phyloP scores from a whole-genome alignment of 2,797 vertebrate genomes.

The Sebastes paucispinis region DNA sequence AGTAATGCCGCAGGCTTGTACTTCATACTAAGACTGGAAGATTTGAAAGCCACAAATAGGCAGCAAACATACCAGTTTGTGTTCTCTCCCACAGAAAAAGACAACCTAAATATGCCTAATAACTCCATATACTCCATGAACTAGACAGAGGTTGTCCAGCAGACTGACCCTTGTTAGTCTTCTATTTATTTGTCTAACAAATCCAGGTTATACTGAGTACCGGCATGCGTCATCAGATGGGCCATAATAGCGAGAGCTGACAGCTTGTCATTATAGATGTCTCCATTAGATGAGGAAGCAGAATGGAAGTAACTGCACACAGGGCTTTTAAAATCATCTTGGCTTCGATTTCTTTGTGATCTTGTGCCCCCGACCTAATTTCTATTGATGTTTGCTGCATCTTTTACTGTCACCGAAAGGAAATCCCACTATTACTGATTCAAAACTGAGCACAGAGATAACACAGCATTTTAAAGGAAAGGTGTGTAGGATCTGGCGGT shows the following conservation, averaged over 20 bases:
- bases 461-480: background rate
- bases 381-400: background rate
- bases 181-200: background rate
- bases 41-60: background rate
- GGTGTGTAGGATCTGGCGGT: too few relatives aligned
- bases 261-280: conserved; percentile 5
- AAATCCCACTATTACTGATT: background rate
- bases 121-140: background rate
- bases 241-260: conserved; percentile 1
- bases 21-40: background rate
- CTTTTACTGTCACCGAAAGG: background rate
- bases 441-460: background rate
- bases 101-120: background rate
- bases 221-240: background rate
- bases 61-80: background rate
- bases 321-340: background rate
- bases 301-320: background rate
- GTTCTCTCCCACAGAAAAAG: background rate
- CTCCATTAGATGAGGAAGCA: background rate
- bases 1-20: background rate
- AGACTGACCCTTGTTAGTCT: background rate
- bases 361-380: background rate
- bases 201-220: background rate
- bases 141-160: too few relatives aligned
- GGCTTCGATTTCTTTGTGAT: background rate